Base-by-base conservation (phyloP, 2,797 vertebrate species). In the Austrolebias charrua region DNA sequence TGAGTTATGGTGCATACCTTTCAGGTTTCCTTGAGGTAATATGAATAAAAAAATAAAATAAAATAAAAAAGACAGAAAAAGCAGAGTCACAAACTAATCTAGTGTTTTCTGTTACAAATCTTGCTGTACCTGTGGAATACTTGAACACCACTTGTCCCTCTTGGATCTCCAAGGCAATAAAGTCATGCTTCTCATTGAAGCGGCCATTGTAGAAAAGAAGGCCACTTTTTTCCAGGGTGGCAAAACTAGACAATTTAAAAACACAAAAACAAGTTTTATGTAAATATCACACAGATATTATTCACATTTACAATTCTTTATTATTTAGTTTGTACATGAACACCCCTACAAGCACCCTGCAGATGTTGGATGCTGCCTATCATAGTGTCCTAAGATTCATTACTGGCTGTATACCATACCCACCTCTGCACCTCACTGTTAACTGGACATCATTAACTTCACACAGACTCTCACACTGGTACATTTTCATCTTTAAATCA, bases 151-250 rank as follows among this genome's bases (percentile, higher is more conserved):
- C 93, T 92, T 98, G 97, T 58, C 95, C 95, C 9, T 96, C 94
- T 73, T 97, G 91, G 51, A 99, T 95, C 86, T 99, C 97, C 84
- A 98, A 85, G 0, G 96, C 95, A 49, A 99, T 92, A 82, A 99
- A 99, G 85, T 99, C 96, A 0, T 99, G 97, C 82, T 96, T 96
- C 90, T 98, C 96, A 0, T 98, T 99, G 79, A 98, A 95, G 28
- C 97, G 96, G 43, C 97, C 97, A 0, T 99, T 99, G 86, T 98
- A 99, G 79, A 99, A 95, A 60, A 99, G 94, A 9, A 99, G 94
- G 3, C 97, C 97, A 0, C 88, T 94, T 63, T 81, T 92, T 84
- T 96, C 96, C 83, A 95, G 80, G 0, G 97, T 98, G 44, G 96
- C 95, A 80, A 99, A 99, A 76, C 97, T 99, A 78, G 8, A 85